phyloP scores from a whole-genome alignment of 2,888 invertebrate genomes.

The Girardia tigrina region DNA sequence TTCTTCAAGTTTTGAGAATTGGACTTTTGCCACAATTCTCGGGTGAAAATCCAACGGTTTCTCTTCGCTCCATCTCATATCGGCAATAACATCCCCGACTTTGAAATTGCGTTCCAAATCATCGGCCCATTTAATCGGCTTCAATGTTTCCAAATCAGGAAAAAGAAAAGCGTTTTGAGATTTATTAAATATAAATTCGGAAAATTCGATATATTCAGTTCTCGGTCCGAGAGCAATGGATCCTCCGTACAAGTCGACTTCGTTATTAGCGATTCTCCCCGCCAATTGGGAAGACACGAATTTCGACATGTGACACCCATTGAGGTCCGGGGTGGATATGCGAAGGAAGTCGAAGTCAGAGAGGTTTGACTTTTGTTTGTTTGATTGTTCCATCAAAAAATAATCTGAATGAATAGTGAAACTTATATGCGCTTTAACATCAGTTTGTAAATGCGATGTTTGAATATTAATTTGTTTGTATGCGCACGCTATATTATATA shows the following conservation, averaged over 20 bases:
- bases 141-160: slow-evolving; percentile 28
- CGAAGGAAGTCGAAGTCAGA: slow-evolving; percentile 24
- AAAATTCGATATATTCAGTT: neutral
- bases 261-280: neutral
- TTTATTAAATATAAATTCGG: neutral
- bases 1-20: slow-evolving; percentile 10
- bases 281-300: neutral
- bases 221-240: slow-evolving; percentile 1
- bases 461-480: too few species aligned
- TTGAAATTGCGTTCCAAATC: neutral
- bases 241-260: neutral
- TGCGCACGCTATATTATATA: too few species aligned
- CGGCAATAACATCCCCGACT: slow-evolving; percentile 25
- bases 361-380: neutral
- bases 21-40: neutral
- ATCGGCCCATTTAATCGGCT: slow-evolving; percentile 10
- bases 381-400: too few species aligned
- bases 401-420: too few species aligned
- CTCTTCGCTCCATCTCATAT: slow-evolving; percentile 23
- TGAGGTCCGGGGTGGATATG: slow-evolving; percentile 12
- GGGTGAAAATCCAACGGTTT: slow-evolving; percentile 21
- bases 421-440: too few species aligned
- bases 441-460: too few species aligned
- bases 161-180: slow-evolving; percentile 21
- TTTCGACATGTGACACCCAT: slow-evolving; percentile 24